Conservation (phyloP, 1,140 invertebrate species). For the Heterodera schachtii region DNA sequence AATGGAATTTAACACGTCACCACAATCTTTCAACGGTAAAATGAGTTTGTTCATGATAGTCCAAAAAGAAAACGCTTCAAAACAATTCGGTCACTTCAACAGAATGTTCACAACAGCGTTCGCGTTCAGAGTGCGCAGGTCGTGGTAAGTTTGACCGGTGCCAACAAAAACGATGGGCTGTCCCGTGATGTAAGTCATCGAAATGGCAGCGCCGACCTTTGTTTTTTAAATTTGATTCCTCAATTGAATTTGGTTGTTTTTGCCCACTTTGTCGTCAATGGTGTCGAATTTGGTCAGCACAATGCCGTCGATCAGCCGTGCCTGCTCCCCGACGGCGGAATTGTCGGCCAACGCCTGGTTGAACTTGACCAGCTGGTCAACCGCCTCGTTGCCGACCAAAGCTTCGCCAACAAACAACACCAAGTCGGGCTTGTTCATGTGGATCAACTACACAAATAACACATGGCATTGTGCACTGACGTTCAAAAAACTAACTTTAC, state of each 20-base stretch:
- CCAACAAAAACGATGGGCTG: conserved; percentile 99
- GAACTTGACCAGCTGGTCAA: conserved; percentile 97
- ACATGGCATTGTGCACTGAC: too few relatives aligned
- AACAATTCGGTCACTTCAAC: conserved; percentile 77
- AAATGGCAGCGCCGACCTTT: conserved; percentile 95
- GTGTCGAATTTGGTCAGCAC: conserved; percentile 98
- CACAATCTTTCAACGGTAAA: neutral
- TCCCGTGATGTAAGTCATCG: conserved; percentile 99
- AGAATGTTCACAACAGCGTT: conserved; percentile 93
- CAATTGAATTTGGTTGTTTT: neutral
- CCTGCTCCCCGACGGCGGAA: conserved; percentile 75
- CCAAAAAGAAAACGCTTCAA: neutral
- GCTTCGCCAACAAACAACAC: conserved; percentile 98
- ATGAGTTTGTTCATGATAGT: neutral
- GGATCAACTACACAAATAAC: conserved; percentile 71
- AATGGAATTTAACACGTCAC: neutral
- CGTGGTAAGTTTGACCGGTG: conserved; percentile 97
- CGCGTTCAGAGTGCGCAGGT: conserved; percentile 92
- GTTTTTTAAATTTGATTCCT: neutral
- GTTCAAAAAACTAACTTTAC: conserved; percentile 73
- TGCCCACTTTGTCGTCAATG: conserved; percentile 91
- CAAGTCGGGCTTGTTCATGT: conserved; percentile 91
- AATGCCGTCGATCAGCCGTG: conserved; percentile 86
- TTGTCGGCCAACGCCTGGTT: conserved; percentile 83
- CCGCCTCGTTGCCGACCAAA: conserved; percentile 98